A percentile compares a stretch with the other conserved stretches of the same genome.
Conservation (phyloP, 1,140 invertebrate genomes). For the Atta colombica region DNA sequence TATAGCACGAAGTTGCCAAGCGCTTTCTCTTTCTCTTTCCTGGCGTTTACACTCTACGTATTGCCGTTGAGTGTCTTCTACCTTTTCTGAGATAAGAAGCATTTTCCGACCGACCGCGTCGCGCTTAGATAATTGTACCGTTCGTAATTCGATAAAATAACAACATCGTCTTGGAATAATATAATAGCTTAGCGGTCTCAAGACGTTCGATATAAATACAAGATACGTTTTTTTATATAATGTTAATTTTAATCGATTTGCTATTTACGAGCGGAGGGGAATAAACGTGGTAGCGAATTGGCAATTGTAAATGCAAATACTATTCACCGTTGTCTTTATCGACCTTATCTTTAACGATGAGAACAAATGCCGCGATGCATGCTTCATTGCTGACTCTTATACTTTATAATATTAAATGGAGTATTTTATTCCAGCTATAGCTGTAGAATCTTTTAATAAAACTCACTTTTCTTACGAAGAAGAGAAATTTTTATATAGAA, state of each 20-base stretch:
- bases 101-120: not conserved
- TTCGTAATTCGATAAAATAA: conserved; percentile 12
- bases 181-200: not conserved
- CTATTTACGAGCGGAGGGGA: not conserved
- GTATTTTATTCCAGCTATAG: conserved; percentile 32
- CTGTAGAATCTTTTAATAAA: conserved; percentile 1
- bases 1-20: not conserved
- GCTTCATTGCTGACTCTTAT: conserved; percentile 63
- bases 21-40: conserved; percentile 22
- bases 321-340: conserved; percentile 38
- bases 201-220: not conserved
- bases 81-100: conserved; percentile 8
- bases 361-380: conserved; percentile 60
- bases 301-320: conserved; percentile 45
- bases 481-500: conserved; percentile 30
- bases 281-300: conserved; percentile 25
- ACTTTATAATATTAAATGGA: conserved; percentile 39
- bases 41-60: not conserved
- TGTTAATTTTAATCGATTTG: conserved; percentile 35
- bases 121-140: conserved; percentile 4
- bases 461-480: not conserved
- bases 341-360: conserved; percentile 58
- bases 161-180: not conserved
- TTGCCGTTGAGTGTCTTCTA: not conserved
- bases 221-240: conserved; percentile 11